phyloP scores from a whole-genome alignment of 2,113 vertebrate species.

The Turdus rufiventris region DNA sequence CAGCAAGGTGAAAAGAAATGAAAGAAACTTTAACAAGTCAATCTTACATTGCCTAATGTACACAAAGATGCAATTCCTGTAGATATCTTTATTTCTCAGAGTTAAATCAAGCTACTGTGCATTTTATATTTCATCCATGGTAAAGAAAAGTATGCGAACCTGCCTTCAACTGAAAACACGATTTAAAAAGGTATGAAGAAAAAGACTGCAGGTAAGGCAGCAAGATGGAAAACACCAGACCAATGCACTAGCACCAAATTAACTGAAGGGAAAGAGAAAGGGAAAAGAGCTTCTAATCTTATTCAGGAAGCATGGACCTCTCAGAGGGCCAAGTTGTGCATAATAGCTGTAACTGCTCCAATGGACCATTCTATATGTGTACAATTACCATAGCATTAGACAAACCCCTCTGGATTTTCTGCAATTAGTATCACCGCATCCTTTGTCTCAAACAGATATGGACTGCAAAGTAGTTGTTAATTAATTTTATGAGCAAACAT shows the following conservation, averaged over 20 bases:
- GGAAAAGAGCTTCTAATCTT: neutral
- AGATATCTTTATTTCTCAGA: neutral
- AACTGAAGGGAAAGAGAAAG: neutral
- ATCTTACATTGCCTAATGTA: neutral
- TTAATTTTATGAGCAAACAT: neutral
- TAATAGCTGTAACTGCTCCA: neutral
- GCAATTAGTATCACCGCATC: neutral
- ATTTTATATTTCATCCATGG: neutral
- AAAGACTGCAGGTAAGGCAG: neutral
- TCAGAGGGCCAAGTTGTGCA: neutral
- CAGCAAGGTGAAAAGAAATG: neutral
- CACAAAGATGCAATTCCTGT: neutral
- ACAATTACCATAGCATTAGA: neutral
- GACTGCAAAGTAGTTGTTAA: neutral
- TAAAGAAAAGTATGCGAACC: neutral
- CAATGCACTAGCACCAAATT: neutral
- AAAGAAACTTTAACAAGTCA: neutral
- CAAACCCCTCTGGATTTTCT: neutral
- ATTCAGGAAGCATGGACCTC: neutral
- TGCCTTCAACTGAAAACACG: neutral
- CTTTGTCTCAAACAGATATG: neutral
- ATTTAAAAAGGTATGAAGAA: neutral
- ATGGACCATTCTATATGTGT: neutral
- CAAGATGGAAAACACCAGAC: neutral
- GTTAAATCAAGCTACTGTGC: neutral